Conservation (phyloP, 2,113 vertebrate species). For the Meleagris gallopavo region DNA sequence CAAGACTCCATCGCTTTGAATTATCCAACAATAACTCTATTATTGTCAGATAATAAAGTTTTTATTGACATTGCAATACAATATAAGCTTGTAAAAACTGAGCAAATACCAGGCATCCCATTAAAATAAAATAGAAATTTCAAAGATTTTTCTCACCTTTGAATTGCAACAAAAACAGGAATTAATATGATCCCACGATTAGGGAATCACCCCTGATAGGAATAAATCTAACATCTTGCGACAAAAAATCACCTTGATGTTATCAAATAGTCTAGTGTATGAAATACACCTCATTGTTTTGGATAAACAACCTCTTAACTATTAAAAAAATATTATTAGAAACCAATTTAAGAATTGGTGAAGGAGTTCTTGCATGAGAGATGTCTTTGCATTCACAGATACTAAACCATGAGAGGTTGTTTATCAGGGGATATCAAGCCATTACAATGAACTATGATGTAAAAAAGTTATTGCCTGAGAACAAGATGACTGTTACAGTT, state of each 20-base stretch:
- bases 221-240: background rate
- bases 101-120: background rate
- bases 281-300: background rate
- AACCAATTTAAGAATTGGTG: background rate
- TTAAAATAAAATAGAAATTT: background rate
- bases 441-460: background rate
- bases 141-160: background rate
- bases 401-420: background rate
- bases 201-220: background rate
- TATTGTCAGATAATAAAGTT: background rate
- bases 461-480: background rate
- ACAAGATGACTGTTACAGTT: background rate
- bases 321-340: background rate
- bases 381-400: background rate
- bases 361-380: background rate
- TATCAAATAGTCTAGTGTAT: background rate
- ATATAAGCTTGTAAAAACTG: background rate
- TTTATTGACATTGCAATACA: background rate
- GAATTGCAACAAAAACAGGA: background rate
- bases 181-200: background rate
- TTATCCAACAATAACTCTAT: slow-evolving; percentile 7
- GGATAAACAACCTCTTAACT: background rate
- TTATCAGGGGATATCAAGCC: background rate
- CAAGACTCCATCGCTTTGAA: background rate
- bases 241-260: background rate